phyloP scores from a whole-genome alignment of 2,113 vertebrate genomes.

The Meles meles region DNA sequence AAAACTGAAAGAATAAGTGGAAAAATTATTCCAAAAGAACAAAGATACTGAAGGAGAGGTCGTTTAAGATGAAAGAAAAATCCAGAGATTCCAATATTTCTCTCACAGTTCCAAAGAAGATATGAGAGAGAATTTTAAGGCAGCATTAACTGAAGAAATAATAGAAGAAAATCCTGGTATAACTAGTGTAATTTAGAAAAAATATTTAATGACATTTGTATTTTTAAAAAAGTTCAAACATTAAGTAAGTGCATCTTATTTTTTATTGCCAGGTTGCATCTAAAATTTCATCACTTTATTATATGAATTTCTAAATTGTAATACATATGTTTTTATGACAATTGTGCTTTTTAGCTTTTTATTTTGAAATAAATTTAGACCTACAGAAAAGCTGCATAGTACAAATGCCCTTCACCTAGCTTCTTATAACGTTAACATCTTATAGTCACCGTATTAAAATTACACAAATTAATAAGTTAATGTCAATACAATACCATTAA shows the following conservation, averaged over 20 bases:
- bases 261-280: neutral
- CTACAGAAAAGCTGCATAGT: constrained; percentile 24
- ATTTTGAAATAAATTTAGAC: constrained; percentile 48
- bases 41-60: neutral
- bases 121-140: neutral
- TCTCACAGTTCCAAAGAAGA: neutral
- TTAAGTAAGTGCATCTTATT: constrained; percentile 12
- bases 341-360: constrained; percentile 26
- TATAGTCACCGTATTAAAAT: neutral
- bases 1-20: constrained; percentile 38
- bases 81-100: neutral
- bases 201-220: neutral
- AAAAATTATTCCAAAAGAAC: constrained; percentile 33
- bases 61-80: neutral
- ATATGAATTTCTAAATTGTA: neutral
- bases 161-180: constrained; percentile 23
- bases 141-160: constrained; percentile 13
- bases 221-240: neutral
- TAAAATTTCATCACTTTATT: constrained; percentile 22
- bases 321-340: neutral
- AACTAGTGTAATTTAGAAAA: neutral
- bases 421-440: neutral
- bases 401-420: neutral
- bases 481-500: neutral
- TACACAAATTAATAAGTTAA: constrained; percentile 38